Evolutionary conservation across 2,888 invertebrate species (phyloP), one percentile per base, ranked within the genome.

Genomic region (Rhyacophila evoluta): DNA sequence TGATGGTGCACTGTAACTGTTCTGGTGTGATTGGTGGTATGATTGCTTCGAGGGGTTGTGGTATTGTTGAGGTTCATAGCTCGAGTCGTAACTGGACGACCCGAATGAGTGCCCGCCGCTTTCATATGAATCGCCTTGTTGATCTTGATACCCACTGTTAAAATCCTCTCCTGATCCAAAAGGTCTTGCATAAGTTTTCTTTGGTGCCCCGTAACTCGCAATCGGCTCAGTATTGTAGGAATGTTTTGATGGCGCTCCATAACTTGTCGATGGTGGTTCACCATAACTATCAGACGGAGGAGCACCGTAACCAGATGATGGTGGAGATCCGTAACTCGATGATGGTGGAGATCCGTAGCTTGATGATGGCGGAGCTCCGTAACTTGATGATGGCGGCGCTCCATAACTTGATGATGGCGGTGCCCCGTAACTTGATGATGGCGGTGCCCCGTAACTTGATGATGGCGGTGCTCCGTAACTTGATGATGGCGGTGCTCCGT

Each of bases 191-290:
- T 77, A 81, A 2, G 74, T 70, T 55, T 79, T 79, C 37, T 79
- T 79, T 3, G 81, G 75, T 5, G 75, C 68, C 5, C 81, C 81
- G 74, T 75, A 81, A 38, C 75, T 79, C 19, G 74, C 75, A n/a
- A 77, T 19, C 28, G 76, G 81, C 1, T 73, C 73, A 2, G 77
- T 73, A 19, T 75, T 68, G 1, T 38, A 67, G 38, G 38, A 27
- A 19, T 38, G 69, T 15, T 73, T 28, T 8, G 55, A n/a, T 25
- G 83, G 82, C 1, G 81, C 75, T 2, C 82, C 80, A 55, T 82
- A 83, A 12, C 83, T 82, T 1, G 77, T 72, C 10, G 83, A 79
- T 12, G 84, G 82, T 6, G 82, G 81, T 37, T 81, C 78, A 5
- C 82, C 81, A 29, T 75, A 80, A 33, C 68, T 75, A 6, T 70